Conservation (phyloP, 2,113 vertebrate genomes). For the Notarius lentiginosus region DNA sequence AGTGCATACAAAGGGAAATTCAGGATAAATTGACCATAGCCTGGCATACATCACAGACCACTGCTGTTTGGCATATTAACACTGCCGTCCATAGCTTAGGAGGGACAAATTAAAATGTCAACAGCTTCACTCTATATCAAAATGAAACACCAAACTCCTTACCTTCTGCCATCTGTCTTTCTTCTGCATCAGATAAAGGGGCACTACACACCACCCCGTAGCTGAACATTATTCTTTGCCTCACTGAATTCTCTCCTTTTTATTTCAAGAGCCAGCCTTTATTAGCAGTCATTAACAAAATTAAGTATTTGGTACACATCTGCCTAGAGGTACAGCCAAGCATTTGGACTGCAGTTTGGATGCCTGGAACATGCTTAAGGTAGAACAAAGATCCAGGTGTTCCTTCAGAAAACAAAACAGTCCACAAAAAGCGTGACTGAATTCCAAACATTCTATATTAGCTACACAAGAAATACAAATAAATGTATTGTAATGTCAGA, state of each 20-base stretch:
- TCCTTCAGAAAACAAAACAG: background rate
- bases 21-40: constrained; percentile 59
- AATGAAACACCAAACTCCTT: constrained; percentile 52
- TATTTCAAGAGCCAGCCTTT: constrained; percentile 11
- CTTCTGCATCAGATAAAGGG: constrained; percentile 49
- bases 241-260: constrained; percentile 6
- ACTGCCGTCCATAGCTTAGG: constrained; percentile 54
- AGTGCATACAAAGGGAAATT: constrained; percentile 42
- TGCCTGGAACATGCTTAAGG: background rate
- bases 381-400: constrained; percentile 12
- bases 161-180: constrained; percentile 54
- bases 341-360: background rate
- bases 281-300: constrained; percentile 37
- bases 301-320: constrained; percentile 26
- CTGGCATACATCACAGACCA: constrained; percentile 56
- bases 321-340: constrained; percentile 1
- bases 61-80: constrained; percentile 60
- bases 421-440: background rate
- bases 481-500: background rate
- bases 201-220: constrained; percentile 10
- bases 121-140: constrained; percentile 54
- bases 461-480: background rate
- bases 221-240: constrained; percentile 7
- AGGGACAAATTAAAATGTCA: constrained; percentile 58
- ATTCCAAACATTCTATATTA: background rate